Conservation (phyloP, 2,888 invertebrate species). For the Adineta ricciae region DNA sequence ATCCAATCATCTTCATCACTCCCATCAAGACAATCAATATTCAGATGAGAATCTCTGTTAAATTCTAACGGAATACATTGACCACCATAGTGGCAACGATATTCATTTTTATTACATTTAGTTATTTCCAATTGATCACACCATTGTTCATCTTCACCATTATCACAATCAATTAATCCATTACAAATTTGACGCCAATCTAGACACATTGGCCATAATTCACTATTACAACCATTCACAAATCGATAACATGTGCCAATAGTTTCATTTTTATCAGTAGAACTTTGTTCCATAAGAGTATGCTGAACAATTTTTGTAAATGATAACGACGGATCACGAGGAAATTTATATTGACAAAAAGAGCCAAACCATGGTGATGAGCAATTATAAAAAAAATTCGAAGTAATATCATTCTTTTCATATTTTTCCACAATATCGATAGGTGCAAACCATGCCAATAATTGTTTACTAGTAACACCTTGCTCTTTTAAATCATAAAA, state of each 20-base stretch:
- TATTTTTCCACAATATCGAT: neutral
- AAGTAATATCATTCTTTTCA: neutral
- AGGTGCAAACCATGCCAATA: neutral
- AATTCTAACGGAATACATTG: neutral
- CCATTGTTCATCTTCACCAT: no score
- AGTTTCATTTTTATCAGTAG: neutral
- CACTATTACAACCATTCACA: neutral
- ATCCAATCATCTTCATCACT: neutral
- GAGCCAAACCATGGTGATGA: neutral
- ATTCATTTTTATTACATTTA: neutral
- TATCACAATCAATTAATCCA: no score
- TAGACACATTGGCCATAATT: no score
- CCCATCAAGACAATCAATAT: neutral
- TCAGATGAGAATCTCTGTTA: neutral
- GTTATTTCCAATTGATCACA: no score
- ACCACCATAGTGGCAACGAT: neutral
- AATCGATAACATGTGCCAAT: neutral
- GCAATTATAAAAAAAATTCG: no score
- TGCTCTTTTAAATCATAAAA: neutral
- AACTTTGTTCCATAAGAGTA: neutral
- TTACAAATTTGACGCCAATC: no score
- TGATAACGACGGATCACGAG: rapidly evolving
- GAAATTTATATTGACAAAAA: neutral
- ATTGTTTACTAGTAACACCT: neutral
- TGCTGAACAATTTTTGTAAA: neutral